Evolutionary conservation across 2,113 vertebrate species (phyloP), one percentile per base, ranked within the genome.

Genomic region (Atractosteus spatula): DNA sequence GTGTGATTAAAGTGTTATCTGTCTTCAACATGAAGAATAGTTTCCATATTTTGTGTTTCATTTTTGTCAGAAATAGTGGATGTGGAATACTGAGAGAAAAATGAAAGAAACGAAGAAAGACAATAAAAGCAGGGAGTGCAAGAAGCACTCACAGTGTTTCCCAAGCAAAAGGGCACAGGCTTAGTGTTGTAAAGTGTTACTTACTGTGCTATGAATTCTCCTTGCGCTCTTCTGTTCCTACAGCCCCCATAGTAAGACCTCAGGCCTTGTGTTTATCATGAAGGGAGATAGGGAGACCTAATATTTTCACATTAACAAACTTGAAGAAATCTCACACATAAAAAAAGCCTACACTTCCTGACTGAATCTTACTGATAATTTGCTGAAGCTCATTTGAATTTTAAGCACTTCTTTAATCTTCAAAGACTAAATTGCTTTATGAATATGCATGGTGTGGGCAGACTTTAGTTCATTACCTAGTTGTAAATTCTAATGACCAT

Each of bases 401-500:
- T 99, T 96, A 98, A 99, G 96, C 95, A 96, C 96, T 98, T 95
- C 96, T 99, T 98, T 99, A 99, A 99, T 99, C 97, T 99, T 97
- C 97, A 98, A 98, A 98, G 96, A 96, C 93, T 95, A 96, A 95
- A 96, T 94, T 94, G 96, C 95, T 96, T 97, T 96, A 98, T 99
- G 97, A 98, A 99, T 99, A 99, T 99, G 95, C 96, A 99, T 99
- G 95, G 92, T 92, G 94, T 96, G 96, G 95, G 95, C 96, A 97
- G 97, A 98, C 96, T 98, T 97, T 96, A 98, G 95, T 99, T 99
- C 97, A 99, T 99, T 99, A 99, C 95, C 96, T 98, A 95, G 97
- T 99, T 98, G 97, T 98, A 98, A 97, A 98, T 98, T 98, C 97
- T 99, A 99, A 99, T 98, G 97, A 97, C 97, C 97, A 99, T 99